Evolutionary conservation across 1,140 invertebrate genomes (phyloP).

Genomic region (Meloidogyne chitwoodi): DNA sequence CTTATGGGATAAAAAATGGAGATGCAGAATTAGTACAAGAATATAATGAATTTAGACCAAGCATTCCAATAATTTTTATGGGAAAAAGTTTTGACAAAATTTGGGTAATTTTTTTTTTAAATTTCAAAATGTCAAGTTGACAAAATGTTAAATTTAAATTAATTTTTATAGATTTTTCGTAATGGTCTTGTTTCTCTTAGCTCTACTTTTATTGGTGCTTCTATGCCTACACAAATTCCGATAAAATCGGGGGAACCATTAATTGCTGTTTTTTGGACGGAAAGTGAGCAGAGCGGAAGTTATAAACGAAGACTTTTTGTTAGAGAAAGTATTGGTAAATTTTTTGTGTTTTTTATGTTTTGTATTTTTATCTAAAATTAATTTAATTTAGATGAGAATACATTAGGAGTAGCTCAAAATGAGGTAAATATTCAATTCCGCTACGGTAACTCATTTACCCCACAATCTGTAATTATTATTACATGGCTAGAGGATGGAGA

Average conservation of each 20-base stretch:
- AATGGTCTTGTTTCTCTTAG: slow-evolving; percentile 37
- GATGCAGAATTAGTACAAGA: slow-evolving; percentile 28
- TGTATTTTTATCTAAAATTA: not conserved
- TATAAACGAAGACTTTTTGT: not conserved
- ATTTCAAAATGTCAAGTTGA: not conserved
- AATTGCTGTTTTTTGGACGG: slow-evolving; percentile 43
- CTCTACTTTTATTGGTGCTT: slow-evolving; percentile 18
- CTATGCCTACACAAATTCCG: slow-evolving; percentile 17
- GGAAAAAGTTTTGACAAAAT: slow-evolving; percentile 50
- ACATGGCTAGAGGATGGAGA: slow-evolving; percentile 39
- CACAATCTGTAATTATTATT: slow-evolving; percentile 43
- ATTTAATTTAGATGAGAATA: slow-evolving; percentile 26
- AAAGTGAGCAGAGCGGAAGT: not conserved
- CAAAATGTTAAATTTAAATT: not conserved
- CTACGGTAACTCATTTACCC: slow-evolving; percentile 45
- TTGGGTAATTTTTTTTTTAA: slow-evolving; percentile 41
- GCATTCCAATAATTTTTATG: slow-evolving; percentile 46
- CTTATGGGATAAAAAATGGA: slow-evolving; percentile 44
- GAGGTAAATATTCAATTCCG: slow-evolving; percentile 53
- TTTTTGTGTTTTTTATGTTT: not conserved
- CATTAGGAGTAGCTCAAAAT: slow-evolving; percentile 41
- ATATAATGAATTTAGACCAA: slow-evolving; percentile 31
- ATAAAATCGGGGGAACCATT: slow-evolving; percentile 23
- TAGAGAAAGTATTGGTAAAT: not conserved
- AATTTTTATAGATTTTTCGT: slow-evolving; percentile 29